Base-by-base conservation (phyloP, 2,113 vertebrate genomes). In the Mobula birostris region DNA sequence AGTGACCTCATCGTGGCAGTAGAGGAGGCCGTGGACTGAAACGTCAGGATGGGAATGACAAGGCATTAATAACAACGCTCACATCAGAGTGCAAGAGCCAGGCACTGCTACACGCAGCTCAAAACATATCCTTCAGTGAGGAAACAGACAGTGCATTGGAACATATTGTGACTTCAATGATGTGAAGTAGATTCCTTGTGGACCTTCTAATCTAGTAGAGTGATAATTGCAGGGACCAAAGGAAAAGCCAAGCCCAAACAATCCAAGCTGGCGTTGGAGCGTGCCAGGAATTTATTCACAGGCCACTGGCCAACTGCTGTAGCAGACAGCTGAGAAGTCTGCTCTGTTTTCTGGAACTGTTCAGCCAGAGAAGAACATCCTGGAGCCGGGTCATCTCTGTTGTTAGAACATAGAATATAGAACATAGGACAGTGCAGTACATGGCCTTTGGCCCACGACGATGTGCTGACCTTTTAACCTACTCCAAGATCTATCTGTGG, bases 211-310 rank as follows among this genome's bases (percentile, higher is more conserved):
- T 90, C 85, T 66, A 90, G 61, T 32, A 32, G 61, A 61, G 82
- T 90, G 85, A 90, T 90, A 90, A 90, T 90, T 90, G 61, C 58
- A 66, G 19, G 85, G 85, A 90, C 61, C 61, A 90, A 61, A 90
- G 61, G 85, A 66, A n/a, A 68, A 90, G 27, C 61, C 63, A 90
- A 66, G 19, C 85, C 29, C 29, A 90, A 90, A 66, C 61, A 90
- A 27, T 66, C 61, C n/a, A 66, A 88, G 61, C 56, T 87, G 83
- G 83, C 83, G 58, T 56, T 2, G 3, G 61, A 66, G 12, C 85
- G 66, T 90, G 85, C 85, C 85, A 90, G 61, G 61, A 90, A 90
- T 90, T 90, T 66, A 66, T 90, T 90, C 61, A 90, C 61, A 19
- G 85, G 85, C 61, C 83, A 63, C 1, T 63, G 58, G 83, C 83